Evolutionary conservation across 1,140 invertebrate genomes (phyloP), one percentile per base, ranked within the genome.

Genomic region (Pentalonia nigronervosa): DNA sequence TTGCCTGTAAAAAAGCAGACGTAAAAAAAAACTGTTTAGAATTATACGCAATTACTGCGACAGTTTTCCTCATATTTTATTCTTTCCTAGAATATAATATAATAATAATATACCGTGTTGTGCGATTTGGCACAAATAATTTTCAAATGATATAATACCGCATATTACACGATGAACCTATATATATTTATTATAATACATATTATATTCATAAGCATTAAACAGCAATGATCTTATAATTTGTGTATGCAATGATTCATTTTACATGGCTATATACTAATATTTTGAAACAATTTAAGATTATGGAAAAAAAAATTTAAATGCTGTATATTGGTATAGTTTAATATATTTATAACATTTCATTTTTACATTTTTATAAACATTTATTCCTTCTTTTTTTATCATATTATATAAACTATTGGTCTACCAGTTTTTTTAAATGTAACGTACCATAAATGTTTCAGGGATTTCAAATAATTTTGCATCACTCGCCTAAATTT

Each of bases 31-130:
- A 88, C 9, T 50, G 47, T 88, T 88, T 88, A 48, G 48, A 88
- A 88, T 88, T 88, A 88, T 88, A 88, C 83, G 47, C 86, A 88
- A 88, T 88, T 88, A 88, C 48, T 88, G 86, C 86, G 86, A 50
- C 86, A 34, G 86, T 50, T 50, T 50, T 88, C 7, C 30, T 88
- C 30, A 88, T 88, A 88, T 88, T 88, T 34, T 88, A 88, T 88
- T 88, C 25, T 88, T 88, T 88, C 86, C 86, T 88, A 88, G 86
- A 34, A 88, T 17, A 50, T n/a, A 41, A 84, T 21, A 50, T 87
- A 47, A n/a, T 76, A 25, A 87, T 47, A 87, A 47, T 47, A n/a
- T 88, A 50, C n/a, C n/a, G 9, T 25, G 47, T 50, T 88, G 25
- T 50, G n/a, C 7, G 86, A 50, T 88, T 88, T 34, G 47, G 50